Conservation (phyloP, 2,888 invertebrate species). For the Eutolmus rufibarbis region DNA sequence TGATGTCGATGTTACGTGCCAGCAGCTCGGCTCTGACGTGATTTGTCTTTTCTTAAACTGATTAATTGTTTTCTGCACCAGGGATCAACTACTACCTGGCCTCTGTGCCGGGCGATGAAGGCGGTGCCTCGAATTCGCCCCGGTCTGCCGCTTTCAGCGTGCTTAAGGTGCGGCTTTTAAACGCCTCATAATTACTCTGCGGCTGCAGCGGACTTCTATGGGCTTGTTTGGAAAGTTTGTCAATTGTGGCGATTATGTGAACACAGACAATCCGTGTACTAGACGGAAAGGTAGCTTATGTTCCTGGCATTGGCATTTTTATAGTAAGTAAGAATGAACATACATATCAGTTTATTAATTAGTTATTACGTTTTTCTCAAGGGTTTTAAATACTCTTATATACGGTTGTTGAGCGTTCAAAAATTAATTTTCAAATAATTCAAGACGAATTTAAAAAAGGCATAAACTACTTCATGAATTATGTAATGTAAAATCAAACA, state of each 20-base stretch:
- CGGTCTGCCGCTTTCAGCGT: neutral
- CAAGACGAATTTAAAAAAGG: too few relatives aligned
- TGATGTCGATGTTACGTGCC: slow-evolving; percentile 43
- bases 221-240: neutral
- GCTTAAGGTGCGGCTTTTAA: neutral
- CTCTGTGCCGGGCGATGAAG: neutral
- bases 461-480: too few relatives aligned
- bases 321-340: too few relatives aligned
- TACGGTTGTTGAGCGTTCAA: too few relatives aligned
- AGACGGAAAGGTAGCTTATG: neutral
- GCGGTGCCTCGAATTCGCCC: neutral
- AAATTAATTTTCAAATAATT: too few relatives aligned
- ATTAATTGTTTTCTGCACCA: slow-evolving; percentile 35
- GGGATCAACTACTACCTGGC: neutral
- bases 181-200: neutral
- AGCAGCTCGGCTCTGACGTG: slow-evolving; percentile 26
- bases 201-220: neutral
- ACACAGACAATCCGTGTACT: neutral
- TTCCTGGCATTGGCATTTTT: too few relatives aligned
- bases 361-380: too few relatives aligned
- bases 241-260: neutral
- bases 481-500: too few relatives aligned
- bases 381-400: too few relatives aligned
- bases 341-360: too few relatives aligned
- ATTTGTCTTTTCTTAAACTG: slow-evolving; percentile 39